phyloP scores from a whole-genome alignment of 2,113 vertebrate genomes.

The Eulemur macaco region DNA sequence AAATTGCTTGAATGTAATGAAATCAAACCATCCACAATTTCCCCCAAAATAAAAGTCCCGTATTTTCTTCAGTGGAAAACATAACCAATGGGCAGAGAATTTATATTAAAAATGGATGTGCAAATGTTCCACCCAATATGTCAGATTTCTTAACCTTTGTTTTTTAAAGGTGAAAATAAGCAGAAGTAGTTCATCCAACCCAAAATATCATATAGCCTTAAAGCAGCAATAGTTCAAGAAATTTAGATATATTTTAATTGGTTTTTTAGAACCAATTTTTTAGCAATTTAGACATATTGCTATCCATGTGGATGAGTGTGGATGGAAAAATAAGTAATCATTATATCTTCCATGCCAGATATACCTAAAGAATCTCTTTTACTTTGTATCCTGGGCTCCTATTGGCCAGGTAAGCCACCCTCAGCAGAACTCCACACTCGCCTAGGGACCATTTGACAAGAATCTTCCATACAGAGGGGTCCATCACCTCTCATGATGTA shows the following conservation, averaged over 20 bases:
- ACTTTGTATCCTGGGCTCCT: not conserved
- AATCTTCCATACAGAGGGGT: not conserved
- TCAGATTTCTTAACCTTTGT: conserved; percentile 3
- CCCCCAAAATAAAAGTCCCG: not conserved
- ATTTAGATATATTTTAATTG: not conserved
- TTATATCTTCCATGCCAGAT: not conserved
- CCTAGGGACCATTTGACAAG: not conserved
- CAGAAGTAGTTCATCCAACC: not conserved
- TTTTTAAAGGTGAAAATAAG: conserved; percentile 40
- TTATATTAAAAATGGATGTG: not conserved
- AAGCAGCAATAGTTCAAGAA: not conserved
- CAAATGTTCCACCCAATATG: not conserved
- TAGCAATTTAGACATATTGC: not conserved
- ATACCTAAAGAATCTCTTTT: not conserved
- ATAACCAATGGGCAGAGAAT: not conserved
- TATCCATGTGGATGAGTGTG: not conserved
- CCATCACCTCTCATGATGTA: not conserved
- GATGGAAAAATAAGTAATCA: not conserved
- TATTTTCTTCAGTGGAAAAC: not conserved
- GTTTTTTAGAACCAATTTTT: not conserved
- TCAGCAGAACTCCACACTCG: not conserved
- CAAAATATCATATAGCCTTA: not conserved
- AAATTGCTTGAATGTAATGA: not conserved
- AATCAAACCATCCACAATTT: not conserved
- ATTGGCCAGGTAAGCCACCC: not conserved